Evolutionary conservation across 92 coral and sea anemone genomes (phyloP), one percentile per base, ranked within the genome.

Genomic region (Siderastrea siderea): DNA sequence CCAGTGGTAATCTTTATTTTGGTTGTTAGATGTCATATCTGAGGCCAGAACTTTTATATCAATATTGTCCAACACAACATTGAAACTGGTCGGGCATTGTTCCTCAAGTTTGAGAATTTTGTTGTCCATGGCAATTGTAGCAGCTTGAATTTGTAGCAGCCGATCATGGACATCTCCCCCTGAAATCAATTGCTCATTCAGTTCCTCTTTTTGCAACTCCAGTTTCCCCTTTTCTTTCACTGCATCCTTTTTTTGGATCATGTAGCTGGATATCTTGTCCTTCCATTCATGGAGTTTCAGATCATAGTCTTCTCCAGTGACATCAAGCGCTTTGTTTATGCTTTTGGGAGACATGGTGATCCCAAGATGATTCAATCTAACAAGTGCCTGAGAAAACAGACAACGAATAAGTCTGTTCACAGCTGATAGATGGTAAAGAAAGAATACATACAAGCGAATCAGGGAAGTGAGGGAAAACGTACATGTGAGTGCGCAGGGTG

Each of bases 1-100:
- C 95, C 93, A 92, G 44, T 92, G 95, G 16, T 80, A 62, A 75
- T 85, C 93, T 52, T 85, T 89, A 11, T 85, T 92, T n/a, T 92
- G 93, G 55, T 86, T 89, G 47, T 86, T 91, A 1, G 95, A 89
- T 1, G 89, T 92, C 89, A 81, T 92, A 72, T 92, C 93, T 4
- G 91, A 77, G 12, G 90, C 93, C 76, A 62, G 44, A 16, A 85
- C 70, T 61, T 74, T 71, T 9, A 92, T 43, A 54, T 92, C 90
- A 5, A 86, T 26, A 60, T 89, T 89, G 38, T 26, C 38, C 38
- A 26, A 26, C 38, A 26, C 38, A 26, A 26, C 38, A 26, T 26
- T 26, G 38, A 73, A 73, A 52, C 77, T 73, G 45, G 47, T 51
- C 3, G 77, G 61, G 2, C 61, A 15, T 6, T 73, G 1, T 73